Conservation (phyloP, 2,888 invertebrate genomes). For the Eremobia ochroleuca region DNA sequence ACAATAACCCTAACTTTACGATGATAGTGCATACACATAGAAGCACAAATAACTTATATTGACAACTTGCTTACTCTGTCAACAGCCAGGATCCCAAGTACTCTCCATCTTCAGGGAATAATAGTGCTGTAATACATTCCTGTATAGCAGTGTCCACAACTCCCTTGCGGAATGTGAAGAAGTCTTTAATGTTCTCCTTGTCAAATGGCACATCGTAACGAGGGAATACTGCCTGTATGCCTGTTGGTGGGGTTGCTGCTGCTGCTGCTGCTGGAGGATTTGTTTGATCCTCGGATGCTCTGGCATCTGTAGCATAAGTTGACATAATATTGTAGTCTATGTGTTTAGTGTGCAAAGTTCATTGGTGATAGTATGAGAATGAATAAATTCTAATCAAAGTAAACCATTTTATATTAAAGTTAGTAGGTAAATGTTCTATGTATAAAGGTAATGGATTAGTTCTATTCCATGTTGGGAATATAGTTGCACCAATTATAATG, state of each 20-base stretch:
- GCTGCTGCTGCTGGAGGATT: slow-evolving; percentile 77
- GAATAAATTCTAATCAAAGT: slow-evolving; percentile 1
- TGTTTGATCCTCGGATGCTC: slow-evolving; percentile 74
- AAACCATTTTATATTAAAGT: background rate
- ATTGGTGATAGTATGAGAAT: slow-evolving; percentile 30
- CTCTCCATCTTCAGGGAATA: slow-evolving; percentile 93
- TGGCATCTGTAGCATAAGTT: slow-evolving; percentile 77
- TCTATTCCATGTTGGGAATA: slow-evolving; percentile 11
- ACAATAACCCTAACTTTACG: background rate
- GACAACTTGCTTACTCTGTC: slow-evolving; percentile 93
- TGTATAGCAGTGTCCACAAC: slow-evolving; percentile 94
- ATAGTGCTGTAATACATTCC: slow-evolving; percentile 92
- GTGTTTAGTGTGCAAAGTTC: background rate
- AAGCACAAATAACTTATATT: background rate
- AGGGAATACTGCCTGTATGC: slow-evolving; percentile 82
- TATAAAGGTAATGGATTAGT: slow-evolving; percentile 23
- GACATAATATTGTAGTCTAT: slow-evolving; percentile 27
- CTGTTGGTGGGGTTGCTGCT: slow-evolving; percentile 76
- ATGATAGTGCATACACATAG: background rate
- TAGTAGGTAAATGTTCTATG: background rate
- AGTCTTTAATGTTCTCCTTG: slow-evolving; percentile 92
- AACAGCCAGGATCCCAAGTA: slow-evolving; percentile 94
- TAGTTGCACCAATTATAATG: slow-evolving; percentile 18
- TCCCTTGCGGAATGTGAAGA: slow-evolving; percentile 94
- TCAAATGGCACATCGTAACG: slow-evolving; percentile 88